Evolutionary conservation across 2,888 invertebrate genomes (phyloP).

Genomic region (Synergus japonicus): DNA sequence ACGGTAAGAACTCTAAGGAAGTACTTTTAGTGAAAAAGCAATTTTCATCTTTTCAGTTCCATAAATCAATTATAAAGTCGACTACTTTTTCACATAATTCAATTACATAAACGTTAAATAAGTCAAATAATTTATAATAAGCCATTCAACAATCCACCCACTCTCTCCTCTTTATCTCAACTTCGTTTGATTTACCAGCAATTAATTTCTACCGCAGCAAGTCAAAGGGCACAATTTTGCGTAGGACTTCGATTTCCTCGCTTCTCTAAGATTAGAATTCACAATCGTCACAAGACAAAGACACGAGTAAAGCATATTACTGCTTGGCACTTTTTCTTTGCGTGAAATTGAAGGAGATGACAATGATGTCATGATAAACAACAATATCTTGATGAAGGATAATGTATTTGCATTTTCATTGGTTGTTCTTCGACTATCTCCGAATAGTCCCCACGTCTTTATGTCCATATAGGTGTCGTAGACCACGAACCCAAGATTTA

Average conservation of each 20-base stretch:
- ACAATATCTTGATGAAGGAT: slow-evolving; percentile 23
- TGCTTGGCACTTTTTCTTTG: background rate
- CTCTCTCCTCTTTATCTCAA: background rate
- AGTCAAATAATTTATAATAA: background rate
- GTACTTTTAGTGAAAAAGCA: too few relatives aligned
- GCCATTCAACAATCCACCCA: background rate
- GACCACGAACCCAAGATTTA: background rate
- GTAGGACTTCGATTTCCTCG: background rate
- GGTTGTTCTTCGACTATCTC: background rate
- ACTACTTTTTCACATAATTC: background rate
- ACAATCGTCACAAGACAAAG: background rate
- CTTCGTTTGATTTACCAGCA: slow-evolving; percentile 4
- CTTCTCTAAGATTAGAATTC: background rate
- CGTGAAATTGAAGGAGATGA: slow-evolving; percentile 8
- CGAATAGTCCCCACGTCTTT: background rate
- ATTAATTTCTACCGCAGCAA: background rate
- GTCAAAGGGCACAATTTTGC: background rate
- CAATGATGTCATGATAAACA: slow-evolving; percentile 8
- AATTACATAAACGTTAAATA: background rate
- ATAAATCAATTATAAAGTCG: background rate
- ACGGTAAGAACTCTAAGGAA: too few relatives aligned
- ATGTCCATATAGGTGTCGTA: background rate
- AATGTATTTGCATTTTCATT: slow-evolving; percentile 27
- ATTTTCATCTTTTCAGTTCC: too few relatives aligned
- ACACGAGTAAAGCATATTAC: background rate